phyloP scores from a whole-genome alignment of 2,113 vertebrate species.

The Oreochromis tanganicae region DNA sequence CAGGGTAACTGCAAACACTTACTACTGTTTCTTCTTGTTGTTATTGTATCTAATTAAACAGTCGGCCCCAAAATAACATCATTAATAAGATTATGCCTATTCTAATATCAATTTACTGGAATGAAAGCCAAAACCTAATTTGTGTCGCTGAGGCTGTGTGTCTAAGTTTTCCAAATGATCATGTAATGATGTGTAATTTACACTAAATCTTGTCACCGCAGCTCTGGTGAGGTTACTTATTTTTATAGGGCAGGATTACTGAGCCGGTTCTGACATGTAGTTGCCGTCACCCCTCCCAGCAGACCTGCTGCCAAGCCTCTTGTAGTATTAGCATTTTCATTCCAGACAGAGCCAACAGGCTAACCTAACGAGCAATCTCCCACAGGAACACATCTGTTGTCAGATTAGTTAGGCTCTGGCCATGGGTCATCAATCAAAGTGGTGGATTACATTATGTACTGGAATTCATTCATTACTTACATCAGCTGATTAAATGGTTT shows the following conservation, averaged over 20 bases:
- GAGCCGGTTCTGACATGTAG: not conserved
- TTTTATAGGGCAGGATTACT: conserved; percentile 23
- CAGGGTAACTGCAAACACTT: not conserved
- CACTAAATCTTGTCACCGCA: conserved; percentile 38
- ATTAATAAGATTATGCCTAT: conserved; percentile 41
- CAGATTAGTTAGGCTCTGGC: conserved; percentile 22
- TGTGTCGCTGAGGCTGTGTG: conserved; percentile 8
- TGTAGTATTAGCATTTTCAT: conserved; percentile 19
- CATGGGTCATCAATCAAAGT: conserved; percentile 49
- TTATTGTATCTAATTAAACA: conserved; percentile 16
- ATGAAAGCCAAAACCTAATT: conserved; percentile 19
- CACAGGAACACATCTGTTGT: conserved; percentile 47
- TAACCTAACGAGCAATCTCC: conserved; percentile 21
- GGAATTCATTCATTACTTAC: conserved; percentile 22
- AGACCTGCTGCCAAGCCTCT: conserved; percentile 25
- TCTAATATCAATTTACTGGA: conserved; percentile 18
- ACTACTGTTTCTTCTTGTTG: not conserved
- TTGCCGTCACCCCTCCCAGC: not conserved
- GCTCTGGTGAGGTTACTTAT: conserved; percentile 13
- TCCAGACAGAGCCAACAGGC: conserved; percentile 10
- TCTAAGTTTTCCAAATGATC: conserved; percentile 45
- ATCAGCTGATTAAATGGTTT: conserved; percentile 31
- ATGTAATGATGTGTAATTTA: conserved; percentile 48
- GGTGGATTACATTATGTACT: conserved; percentile 15
- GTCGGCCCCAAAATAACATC: conserved; percentile 2